Base-by-base conservation (phyloP, 2,113 vertebrate species). In the Canis aureus region DNA sequence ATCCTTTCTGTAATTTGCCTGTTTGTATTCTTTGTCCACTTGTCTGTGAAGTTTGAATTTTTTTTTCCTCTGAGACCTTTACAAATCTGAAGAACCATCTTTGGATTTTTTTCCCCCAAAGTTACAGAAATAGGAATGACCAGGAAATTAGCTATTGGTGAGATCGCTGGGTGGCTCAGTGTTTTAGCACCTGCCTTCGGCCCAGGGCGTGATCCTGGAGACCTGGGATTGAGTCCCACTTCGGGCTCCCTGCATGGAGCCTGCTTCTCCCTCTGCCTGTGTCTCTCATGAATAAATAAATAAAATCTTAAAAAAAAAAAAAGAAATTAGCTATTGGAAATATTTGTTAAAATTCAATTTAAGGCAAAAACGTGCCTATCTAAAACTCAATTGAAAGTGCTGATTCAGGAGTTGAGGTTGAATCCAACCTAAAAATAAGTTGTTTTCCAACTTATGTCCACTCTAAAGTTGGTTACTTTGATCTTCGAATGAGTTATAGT, bases 401-500 rank as follows among this genome's bases (percentile, higher is more conserved):
- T 81, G 35, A 67, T 79, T 85, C 57, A n/a, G 73, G 57, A 57
- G 15, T 64, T 90, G 57, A 83, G 60, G 74, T 79, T 35, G n/a
- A 83, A 60, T 74, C 73, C 57, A 92, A 27, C 35, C 60, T 89
- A 85, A 89, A 80, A 97, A 80, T 80, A 86, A 73, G 49, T 64
- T 95, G 62, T 95, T 95, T 93, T 97, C 85, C 85, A 80, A 74
- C 15, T 69, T 92, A 55, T 1, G 43, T 69, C 35, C 27, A 43
- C 81, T 92, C 74, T 66, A 23, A 67, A 83, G 38, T 78, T 57
- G n/a, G 25, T 74, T 73, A 57, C 51, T 92, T 95, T 89, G 32
- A 89, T 78, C 84, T 89, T 43, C 16, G 6, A 92, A 49, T 55
- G 84, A 78, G 43, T 64, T 79, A 9, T 35, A 78, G 55, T 62